Evolutionary conservation across 1,140 invertebrate genomes (phyloP).

Genomic region (Idris sp.): DNA sequence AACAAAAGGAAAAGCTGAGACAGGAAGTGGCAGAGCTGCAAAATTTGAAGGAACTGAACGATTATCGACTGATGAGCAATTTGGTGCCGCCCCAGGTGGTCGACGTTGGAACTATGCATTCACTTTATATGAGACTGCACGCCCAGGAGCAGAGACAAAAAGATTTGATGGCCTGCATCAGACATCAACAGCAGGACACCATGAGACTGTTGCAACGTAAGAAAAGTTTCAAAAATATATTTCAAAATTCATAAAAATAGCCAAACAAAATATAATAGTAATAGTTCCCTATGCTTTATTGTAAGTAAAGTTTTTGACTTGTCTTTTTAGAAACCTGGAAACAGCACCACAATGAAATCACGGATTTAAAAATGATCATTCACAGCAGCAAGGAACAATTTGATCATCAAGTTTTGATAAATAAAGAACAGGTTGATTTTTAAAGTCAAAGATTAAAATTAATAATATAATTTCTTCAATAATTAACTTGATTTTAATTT

Average conservation of each 20-base stretch:
- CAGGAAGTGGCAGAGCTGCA: slow-evolving; percentile 78
- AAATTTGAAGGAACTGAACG: slow-evolving; percentile 58
- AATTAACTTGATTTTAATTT: slow-evolving; percentile 8
- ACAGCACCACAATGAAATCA: slow-evolving; percentile 81
- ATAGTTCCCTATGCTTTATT: too few species aligned
- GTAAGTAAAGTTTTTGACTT: not conserved
- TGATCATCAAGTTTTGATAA: slow-evolving; percentile 81
- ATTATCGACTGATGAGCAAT: slow-evolving; percentile 41
- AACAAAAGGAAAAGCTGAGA: slow-evolving; percentile 77
- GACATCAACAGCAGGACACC: slow-evolving; percentile 82
- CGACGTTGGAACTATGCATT: slow-evolving; percentile 75
- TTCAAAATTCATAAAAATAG: too few species aligned
- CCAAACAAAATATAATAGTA: not conserved
- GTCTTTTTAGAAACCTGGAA: slow-evolving; percentile 80
- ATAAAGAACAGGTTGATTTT: slow-evolving; percentile 77
- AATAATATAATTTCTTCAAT: too few species aligned
- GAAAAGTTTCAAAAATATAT: too few species aligned
- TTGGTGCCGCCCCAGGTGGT: slow-evolving; percentile 63
- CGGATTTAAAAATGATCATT: slow-evolving; percentile 80
- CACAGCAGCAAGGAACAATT: slow-evolving; percentile 81
- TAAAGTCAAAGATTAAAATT: too few species aligned
- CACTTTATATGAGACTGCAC: slow-evolving; percentile 76
- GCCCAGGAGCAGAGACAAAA: slow-evolving; percentile 81
- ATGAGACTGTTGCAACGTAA: slow-evolving; percentile 83
- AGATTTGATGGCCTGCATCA: slow-evolving; percentile 81